Evolutionary conservation across 2,113 vertebrate species (phyloP), one percentile per base, ranked within the genome.

Genomic region (Callipepla squamata): DNA sequence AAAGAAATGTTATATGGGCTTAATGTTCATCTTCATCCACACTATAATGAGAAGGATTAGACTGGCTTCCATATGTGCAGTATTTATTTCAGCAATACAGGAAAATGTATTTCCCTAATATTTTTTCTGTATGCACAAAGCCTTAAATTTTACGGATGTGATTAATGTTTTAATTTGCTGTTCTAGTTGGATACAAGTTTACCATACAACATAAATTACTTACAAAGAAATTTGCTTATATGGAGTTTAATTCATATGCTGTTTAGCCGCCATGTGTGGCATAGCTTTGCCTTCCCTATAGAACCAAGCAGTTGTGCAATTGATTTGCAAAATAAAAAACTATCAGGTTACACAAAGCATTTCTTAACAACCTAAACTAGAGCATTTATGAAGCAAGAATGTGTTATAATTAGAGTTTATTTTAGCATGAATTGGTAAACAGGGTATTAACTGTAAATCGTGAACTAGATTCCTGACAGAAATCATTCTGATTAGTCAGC

Each of bases 161-260:
- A 98, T 98, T 98, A 98, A 98, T 98, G 98, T 96, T 98, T 98
- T 98, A 98, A 98, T 98, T 98, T 98, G 98, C 97, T 97, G 94
- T 97, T 98, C 98, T 98, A 96, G 96, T 98, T 98, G 97, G 98
- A 97, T 98, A 98, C 98, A 98, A 98, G 97, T 98, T 98, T 98
- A 97, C 97, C 96, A 96, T 96, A 97, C 95, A 97, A 97, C 98
- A 98, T 98, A 98, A 98, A 98, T 98, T 98, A 98, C 98, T 97
- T 98, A 97, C 96, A 97, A 97, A 97, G 97, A 97, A 98, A 98
- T 98, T 98, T 98, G 97, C 97, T 97, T 98, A 98, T 98, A 97
- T 97, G 91, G 97, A 97, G 92, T 96, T 98, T 98, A 98, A 98
- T 98, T 98, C 97, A 98, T 97, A 98, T 80, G 97, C 96, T 98